A percentile compares a stretch with the other conserved stretches of the same genome.
Conservation (phyloP, 1,140 invertebrate genomes). For the Lucilia cuprina region DNA sequence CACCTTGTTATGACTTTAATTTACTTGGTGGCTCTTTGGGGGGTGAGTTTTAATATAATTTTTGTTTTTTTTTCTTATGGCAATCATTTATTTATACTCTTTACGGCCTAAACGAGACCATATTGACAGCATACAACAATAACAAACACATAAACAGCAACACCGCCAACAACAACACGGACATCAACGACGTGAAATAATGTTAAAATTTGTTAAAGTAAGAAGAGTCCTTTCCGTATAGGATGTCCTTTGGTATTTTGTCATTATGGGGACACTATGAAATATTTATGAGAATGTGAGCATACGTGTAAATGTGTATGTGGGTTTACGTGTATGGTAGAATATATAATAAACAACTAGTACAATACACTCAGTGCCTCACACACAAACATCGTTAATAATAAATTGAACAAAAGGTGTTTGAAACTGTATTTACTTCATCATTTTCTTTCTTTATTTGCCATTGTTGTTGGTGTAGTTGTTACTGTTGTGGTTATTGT, state of each 20-base stretch:
- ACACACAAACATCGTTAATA: background rate
- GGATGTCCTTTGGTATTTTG: conserved; percentile 14
- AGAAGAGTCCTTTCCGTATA: conserved; percentile 4
- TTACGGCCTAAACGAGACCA: conserved; percentile 16
- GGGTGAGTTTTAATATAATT: background rate
- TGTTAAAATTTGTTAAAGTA: background rate
- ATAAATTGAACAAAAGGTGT: conserved; percentile 17
- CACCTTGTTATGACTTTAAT: background rate
- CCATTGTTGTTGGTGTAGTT: background rate
- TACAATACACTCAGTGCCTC: background rate
- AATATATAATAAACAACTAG: background rate
- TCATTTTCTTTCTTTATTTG: background rate
- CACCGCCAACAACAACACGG: background rate
- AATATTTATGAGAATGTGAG: background rate
- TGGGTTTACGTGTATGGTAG: background rate
- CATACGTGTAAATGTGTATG: background rate
- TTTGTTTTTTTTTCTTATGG: background rate
- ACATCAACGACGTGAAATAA: background rate
- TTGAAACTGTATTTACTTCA: background rate
- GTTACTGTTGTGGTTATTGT: background rate
- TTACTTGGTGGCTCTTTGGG: no score
- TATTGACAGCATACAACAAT: conserved; percentile 9
- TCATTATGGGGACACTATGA: conserved; percentile 5
- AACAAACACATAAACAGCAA: background rate
- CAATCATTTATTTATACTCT: conserved; percentile 9